Evolutionary conservation across 2,888 invertebrate species (phyloP).

Genomic region (Eristalis arbustorum): DNA sequence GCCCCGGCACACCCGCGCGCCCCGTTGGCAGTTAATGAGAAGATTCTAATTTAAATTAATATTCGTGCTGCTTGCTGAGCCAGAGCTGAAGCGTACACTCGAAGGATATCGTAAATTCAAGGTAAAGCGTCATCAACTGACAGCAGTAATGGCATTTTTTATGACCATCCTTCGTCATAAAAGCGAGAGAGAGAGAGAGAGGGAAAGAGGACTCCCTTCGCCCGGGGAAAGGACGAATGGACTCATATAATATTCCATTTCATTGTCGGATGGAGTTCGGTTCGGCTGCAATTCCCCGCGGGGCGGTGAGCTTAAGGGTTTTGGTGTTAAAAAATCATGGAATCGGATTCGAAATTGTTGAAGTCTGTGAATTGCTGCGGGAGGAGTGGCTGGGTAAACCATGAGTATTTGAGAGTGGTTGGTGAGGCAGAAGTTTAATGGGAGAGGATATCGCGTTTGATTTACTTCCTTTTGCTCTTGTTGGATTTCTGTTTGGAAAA

Average conservation of each 20-base stretch:
- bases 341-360: slow-evolving; percentile 17
- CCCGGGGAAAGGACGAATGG: slow-evolving; percentile 54
- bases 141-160: slow-evolving; percentile 69
- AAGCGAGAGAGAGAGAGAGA: slow-evolving; percentile 11
- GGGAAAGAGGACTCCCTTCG: no score
- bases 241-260: slow-evolving; percentile 71
- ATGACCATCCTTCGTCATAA: slow-evolving; percentile 59
- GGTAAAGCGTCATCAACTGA: slow-evolving; percentile 67
- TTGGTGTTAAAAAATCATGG: slow-evolving; percentile 50
- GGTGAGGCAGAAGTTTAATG: neutral
- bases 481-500: neutral
- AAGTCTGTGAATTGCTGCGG: neutral
- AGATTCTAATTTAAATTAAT: slow-evolving; percentile 70
- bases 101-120: slow-evolving; percentile 58
- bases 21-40: slow-evolving; percentile 7
- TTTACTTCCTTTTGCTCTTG: neutral
- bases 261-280: slow-evolving; percentile 50
- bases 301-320: slow-evolving; percentile 15
- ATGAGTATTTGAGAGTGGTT: neutral
- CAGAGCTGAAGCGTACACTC: neutral
- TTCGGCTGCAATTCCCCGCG: slow-evolving; percentile 38
- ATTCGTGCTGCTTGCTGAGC: slow-evolving; percentile 43
- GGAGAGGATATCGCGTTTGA: neutral
- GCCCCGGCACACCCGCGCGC: neutral
- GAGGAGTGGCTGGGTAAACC: neutral